A percentile compares a stretch with the other conserved stretches of the same genome.
Evolutionary conservation across 2,797 vertebrate genomes (phyloP).

Genomic region (Chelmon rostratus): DNA sequence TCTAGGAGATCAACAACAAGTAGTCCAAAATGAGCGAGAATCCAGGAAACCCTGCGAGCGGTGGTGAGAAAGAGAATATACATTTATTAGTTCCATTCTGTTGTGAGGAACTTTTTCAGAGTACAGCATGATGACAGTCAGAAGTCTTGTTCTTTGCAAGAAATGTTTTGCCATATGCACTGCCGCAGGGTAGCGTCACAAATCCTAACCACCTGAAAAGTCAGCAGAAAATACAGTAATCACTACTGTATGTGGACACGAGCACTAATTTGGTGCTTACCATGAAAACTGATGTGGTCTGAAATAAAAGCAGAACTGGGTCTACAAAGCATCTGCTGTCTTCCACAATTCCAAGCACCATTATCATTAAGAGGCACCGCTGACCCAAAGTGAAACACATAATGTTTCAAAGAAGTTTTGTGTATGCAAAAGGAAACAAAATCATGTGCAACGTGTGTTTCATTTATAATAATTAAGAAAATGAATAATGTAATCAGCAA

Average conservation of each 20-base stretch:
- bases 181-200: background rate
- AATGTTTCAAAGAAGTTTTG: background rate
- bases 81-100: background rate
- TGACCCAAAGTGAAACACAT: background rate
- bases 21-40: background rate
- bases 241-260: background rate
- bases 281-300: background rate
- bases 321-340: background rate
- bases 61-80: background rate
- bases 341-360: background rate
- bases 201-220: background rate
- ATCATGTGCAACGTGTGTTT: background rate
- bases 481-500: background rate
- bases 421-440: background rate
- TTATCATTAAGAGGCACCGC: background rate
- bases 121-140: background rate
- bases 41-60: fast-evolving
- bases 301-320: background rate
- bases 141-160: background rate
- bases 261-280: background rate
- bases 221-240: background rate
- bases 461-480: background rate
- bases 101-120: background rate
- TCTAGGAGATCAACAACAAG: background rate
- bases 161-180: background rate